Percentiles rank a stretch among this genome's conserved stretches.
These are phyloP conservation scores for Anisognathus igniventris DNA, from an alignment of 2,797 vertebrate species.

Conservation along the genomic window DNA sequence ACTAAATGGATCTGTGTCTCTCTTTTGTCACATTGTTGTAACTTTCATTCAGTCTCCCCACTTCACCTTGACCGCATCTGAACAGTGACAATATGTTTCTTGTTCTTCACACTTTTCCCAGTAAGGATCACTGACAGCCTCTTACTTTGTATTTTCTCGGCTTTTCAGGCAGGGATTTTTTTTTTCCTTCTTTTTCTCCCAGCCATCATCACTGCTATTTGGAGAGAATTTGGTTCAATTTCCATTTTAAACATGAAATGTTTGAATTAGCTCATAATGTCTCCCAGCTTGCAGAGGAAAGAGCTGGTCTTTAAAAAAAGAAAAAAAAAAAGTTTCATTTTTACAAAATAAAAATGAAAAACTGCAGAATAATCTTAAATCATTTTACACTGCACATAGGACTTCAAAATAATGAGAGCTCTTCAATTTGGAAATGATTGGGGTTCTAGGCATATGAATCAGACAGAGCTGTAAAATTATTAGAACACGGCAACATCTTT, in stretches of 20 bases:
- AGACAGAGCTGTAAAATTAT: conserved; percentile 65
- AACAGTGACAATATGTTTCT: conserved; percentile 55
- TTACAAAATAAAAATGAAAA: conserved; percentile 45
- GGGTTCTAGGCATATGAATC: conserved; percentile 62
- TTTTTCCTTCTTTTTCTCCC: background rate
- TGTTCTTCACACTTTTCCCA: conserved; percentile 60
- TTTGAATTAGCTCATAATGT: conserved; percentile 52
- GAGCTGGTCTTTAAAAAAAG: background rate
- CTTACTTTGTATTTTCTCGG: conserved; percentile 37
- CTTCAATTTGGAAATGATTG: conserved; percentile 69
- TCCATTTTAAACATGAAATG: conserved; percentile 43
- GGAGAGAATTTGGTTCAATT: conserved; percentile 51
- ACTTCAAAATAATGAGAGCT: conserved; percentile 66
- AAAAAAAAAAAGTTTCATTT: background rate
- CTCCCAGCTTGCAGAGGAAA: background rate
- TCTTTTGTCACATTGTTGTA: conserved; percentile 69
- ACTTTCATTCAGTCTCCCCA: conserved; percentile 49
- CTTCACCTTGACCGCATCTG: conserved; percentile 57
- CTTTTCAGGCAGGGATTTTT: conserved; percentile 23
- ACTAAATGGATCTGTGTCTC: conserved; percentile 60
- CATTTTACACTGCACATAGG: conserved; percentile 51
- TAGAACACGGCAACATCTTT: conserved; percentile 56
- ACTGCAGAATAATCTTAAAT: conserved; percentile 53
- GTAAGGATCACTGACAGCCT: conserved; percentile 57
- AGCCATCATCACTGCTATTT: conserved; percentile 31